These are phyloP conservation scores for Tragelaphus eurycerus DNA, from an alignment of 2,797 vertebrate genomes.

Conservation along the genomic window DNA sequence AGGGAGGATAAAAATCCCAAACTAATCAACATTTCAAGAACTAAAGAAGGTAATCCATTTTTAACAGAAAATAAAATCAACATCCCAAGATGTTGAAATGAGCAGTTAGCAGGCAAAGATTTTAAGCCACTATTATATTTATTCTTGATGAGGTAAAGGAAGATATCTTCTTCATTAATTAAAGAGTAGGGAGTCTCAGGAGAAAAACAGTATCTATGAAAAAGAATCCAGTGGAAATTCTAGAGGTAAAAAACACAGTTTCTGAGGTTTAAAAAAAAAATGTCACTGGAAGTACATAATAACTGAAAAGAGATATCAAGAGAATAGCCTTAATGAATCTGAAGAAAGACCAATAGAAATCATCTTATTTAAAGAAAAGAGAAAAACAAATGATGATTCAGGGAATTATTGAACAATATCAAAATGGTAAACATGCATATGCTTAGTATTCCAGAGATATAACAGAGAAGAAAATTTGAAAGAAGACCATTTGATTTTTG, in stretches of 20 bases:
- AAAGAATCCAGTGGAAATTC: neutral
- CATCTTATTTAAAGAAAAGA: neutral
- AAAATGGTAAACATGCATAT: neutral
- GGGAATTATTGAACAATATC: neutral
- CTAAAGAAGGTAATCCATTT: neutral
- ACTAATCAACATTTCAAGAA: neutral
- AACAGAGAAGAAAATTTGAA: neutral
- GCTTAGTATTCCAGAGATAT: neutral
- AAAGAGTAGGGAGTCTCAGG: neutral
- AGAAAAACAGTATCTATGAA: neutral
- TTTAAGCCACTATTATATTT: neutral
- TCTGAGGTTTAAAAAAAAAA: neutral
- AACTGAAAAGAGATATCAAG: neutral
- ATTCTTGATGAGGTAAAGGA: neutral
- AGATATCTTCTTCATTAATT: neutral
- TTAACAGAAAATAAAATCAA: constrained; percentile 18
- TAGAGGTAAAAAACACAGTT: neutral
- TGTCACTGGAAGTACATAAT: neutral
- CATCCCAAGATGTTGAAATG: neutral
- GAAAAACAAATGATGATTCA: neutral
- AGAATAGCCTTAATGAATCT: neutral
- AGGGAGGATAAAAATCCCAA: neutral
- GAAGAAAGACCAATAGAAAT: neutral
- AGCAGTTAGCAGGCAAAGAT: neutral
- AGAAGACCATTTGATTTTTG: neutral